phyloP scores from a whole-genome alignment of 2,797 vertebrate genomes.

The Leptatherina wallacei region DNA sequence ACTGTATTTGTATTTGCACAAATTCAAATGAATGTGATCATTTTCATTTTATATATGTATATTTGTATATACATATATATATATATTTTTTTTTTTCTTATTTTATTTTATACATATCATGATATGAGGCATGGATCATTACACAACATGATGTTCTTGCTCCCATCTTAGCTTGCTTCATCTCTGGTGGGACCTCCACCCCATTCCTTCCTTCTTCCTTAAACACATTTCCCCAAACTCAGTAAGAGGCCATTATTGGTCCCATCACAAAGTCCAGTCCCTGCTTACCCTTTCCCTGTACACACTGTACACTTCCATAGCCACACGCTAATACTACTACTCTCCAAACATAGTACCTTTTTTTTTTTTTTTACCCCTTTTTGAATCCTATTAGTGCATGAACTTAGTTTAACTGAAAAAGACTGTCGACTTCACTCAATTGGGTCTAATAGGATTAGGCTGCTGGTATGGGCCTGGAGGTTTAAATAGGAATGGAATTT shows the following conservation, averaged over 20 bases:
- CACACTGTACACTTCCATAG: constrained; percentile 55
- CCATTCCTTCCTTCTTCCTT: constrained; percentile 36
- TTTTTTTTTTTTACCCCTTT: constrained; percentile 69
- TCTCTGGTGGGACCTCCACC: constrained; percentile 58
- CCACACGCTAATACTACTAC: constrained; percentile 72
- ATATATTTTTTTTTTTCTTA: too few relatives aligned
- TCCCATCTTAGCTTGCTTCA: constrained; percentile 53
- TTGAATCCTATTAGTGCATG: constrained; percentile 91
- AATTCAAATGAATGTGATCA: too few relatives aligned
- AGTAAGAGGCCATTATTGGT: constrained; percentile 47
- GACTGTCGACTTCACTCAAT: constrained; percentile 92
- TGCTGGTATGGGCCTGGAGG: constrained; percentile 87
- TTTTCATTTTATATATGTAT: too few relatives aligned
- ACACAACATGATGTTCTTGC: constrained; percentile 29
- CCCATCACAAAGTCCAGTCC: constrained; percentile 53
- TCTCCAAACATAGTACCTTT: constrained; percentile 78
- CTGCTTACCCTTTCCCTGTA: constrained; percentile 46
- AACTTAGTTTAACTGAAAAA: constrained; percentile 94
- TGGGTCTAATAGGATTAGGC: constrained; percentile 96
- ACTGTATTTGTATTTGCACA: background rate
- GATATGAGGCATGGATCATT: too few relatives aligned
- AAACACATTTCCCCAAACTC: constrained; percentile 50
- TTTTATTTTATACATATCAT: too few relatives aligned
- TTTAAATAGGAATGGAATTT: constrained; percentile 90
- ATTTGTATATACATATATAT: too few relatives aligned